Conservation (phyloP, 2,797 vertebrate species). For the Xyrichtys novacula region DNA sequence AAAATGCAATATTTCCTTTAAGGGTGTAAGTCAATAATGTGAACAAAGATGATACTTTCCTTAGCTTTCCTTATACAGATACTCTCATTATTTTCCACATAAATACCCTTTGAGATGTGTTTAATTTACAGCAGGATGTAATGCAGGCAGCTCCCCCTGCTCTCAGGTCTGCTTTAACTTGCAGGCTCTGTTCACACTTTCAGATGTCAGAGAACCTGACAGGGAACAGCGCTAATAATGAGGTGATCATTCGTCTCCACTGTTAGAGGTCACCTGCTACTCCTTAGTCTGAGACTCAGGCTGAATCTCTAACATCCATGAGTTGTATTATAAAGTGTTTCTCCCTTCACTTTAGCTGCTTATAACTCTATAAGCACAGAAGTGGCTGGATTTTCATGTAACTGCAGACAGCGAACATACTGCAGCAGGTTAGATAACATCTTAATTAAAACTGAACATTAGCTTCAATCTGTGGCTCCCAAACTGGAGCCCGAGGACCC, state of each 20-base stretch:
- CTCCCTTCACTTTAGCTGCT: background rate
- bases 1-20: too few relatives aligned
- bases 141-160: background rate
- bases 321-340: constrained; percentile 43
- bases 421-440: constrained; percentile 44
- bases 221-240: constrained; percentile 44
- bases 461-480: constrained; percentile 41
- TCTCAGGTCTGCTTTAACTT: constrained; percentile 3
- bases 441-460: constrained; percentile 66
- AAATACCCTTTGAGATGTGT: too few relatives aligned
- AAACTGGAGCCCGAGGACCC: constrained; percentile 32
- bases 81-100: too few relatives aligned
- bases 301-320: constrained; percentile 23
- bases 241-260: constrained; percentile 44
- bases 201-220: constrained; percentile 46
- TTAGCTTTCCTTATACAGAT: too few relatives aligned
- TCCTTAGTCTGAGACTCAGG: constrained; percentile 22
- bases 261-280: constrained; percentile 43
- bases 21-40: too few relatives aligned
- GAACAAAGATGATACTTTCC: too few relatives aligned
- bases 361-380: constrained; percentile 31
- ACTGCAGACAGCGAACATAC: constrained; percentile 9
- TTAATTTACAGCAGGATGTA: background rate
- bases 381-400: constrained; percentile 7
- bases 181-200: constrained; percentile 29